Evolutionary conservation across 2,797 vertebrate species (phyloP).

Genomic region (Euphonia xanthogaster): DNA sequence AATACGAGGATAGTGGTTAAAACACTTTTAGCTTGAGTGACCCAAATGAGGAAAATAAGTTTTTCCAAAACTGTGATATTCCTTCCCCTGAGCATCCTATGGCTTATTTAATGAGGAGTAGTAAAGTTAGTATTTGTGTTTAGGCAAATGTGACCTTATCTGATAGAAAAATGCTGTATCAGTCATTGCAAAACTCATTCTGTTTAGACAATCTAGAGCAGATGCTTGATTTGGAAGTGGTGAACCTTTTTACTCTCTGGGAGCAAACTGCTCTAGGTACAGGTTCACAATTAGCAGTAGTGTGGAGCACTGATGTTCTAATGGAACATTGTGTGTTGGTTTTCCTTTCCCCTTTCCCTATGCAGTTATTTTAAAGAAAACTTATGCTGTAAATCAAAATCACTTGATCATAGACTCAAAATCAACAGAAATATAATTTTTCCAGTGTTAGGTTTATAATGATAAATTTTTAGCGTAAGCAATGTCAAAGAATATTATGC

Average conservation of each 20-base stretch:
- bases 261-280: not conserved
- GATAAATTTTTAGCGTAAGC: not conserved
- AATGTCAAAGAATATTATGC: not conserved
- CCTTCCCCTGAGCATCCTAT: not conserved
- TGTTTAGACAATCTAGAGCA: not conserved
- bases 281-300: not conserved
- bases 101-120: not conserved
- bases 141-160: not conserved
- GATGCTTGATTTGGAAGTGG: not conserved
- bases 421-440: not conserved
- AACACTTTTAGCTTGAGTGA: not conserved
- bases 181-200: not conserved
- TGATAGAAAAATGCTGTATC: not conserved
- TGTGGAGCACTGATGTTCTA: not conserved
- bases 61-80: not conserved
- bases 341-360: not conserved
- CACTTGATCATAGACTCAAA: not conserved
- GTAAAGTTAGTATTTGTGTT: not conserved
- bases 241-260: not conserved
- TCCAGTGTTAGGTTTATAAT: not conserved
- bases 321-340: not conserved
- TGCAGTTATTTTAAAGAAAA: not conserved
- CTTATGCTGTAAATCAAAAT: not conserved
- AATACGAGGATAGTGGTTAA: not conserved
- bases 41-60: not conserved